phyloP scores from a whole-genome alignment of 2,113 vertebrate species.

The Opisthocomus hoazin region DNA sequence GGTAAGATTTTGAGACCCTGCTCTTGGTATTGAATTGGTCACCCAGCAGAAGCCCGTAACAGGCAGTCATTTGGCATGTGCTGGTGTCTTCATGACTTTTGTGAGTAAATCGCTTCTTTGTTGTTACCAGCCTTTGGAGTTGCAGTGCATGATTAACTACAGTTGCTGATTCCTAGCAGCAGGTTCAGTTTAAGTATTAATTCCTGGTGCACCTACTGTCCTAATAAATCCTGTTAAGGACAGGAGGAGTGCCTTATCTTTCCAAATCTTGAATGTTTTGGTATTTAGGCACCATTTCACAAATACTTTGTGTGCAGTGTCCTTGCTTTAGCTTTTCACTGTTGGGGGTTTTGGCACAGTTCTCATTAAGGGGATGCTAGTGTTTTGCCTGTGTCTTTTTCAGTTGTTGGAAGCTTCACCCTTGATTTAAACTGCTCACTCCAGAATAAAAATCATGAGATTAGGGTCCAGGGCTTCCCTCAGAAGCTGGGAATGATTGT shows the following conservation, averaged over 20 bases:
- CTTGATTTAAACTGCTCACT: not conserved
- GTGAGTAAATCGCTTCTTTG: not conserved
- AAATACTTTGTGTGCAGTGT: fast-evolving
- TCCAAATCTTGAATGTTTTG: not conserved
- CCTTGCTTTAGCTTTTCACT: not conserved
- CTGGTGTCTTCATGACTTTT: not conserved
- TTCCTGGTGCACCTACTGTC: not conserved
- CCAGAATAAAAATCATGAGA: not conserved
- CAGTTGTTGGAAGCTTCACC: not conserved
- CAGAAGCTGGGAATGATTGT: not conserved
- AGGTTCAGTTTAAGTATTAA: not conserved
- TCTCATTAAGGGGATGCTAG: not conserved
- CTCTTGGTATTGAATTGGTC: not conserved
- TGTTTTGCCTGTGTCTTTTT: not conserved
- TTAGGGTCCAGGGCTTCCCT: not conserved
- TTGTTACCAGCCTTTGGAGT: not conserved
- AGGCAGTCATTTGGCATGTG: not conserved
- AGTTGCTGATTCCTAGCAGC: not conserved
- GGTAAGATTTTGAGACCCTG: constrained; percentile 58
- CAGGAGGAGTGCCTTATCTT: not conserved
- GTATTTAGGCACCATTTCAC: not conserved
- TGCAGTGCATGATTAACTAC: not conserved
- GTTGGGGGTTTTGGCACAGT: not conserved
- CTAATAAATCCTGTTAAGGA: not conserved
- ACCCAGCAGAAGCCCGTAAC: not conserved